Conservation (phyloP, 2,888 invertebrate genomes). For the Stenchaetothrips biformis region DNA sequence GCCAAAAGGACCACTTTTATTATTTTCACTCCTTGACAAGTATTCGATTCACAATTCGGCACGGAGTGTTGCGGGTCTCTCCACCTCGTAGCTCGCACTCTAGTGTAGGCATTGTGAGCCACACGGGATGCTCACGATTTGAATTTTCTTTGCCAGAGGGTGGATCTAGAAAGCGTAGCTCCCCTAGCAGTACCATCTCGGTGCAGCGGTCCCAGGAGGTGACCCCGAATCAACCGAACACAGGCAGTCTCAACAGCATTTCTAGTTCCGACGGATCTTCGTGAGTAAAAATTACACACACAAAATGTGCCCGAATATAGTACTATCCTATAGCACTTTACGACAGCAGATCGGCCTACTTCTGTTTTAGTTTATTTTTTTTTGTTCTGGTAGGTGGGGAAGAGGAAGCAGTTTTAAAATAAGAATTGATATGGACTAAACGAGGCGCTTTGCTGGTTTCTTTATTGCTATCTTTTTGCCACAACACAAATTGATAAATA, state of each 20-base stretch:
- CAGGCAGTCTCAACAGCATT: constrained; percentile 88
- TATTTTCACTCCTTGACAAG: no score
- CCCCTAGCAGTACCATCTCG: constrained; percentile 60
- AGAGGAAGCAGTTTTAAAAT: no score
- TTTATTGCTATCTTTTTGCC: no score
- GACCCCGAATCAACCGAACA: constrained; percentile 53
- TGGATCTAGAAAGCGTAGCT: constrained; percentile 65
- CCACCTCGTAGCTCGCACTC: neutral
- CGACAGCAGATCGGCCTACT: constrained; percentile 16
- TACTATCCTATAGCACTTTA: constrained; percentile 18
- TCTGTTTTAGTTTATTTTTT: no score
- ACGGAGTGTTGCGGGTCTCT: neutral
- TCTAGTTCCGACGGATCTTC: constrained; percentile 92
- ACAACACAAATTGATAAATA: no score
- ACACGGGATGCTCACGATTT: neutral
- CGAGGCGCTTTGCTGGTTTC: no score
- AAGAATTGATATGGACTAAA: no score
- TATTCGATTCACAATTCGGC: no score
- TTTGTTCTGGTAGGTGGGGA: no score
- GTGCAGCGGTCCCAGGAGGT: constrained; percentile 92
- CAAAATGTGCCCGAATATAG: constrained; percentile 24
- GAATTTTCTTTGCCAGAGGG: constrained; percentile 36
- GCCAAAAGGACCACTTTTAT: no score
- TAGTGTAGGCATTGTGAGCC: neutral
- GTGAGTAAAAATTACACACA: constrained; percentile 61